Conservation (phyloP, 1,140 invertebrate species). For the Lepidurus couesii region DNA sequence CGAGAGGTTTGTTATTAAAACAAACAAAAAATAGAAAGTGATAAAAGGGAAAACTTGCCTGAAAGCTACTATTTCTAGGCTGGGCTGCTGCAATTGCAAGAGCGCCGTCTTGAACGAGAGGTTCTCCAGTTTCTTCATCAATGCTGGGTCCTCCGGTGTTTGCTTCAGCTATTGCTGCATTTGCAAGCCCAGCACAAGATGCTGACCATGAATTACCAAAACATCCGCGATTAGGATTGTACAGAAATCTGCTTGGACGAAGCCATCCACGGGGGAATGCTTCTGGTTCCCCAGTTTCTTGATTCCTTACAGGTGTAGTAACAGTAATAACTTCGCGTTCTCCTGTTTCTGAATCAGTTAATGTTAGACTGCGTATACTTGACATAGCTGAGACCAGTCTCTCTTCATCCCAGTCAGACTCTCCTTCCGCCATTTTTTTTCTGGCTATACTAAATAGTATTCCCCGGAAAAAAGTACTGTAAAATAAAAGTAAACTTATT, state of each 20-base stretch:
- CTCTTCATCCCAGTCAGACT: constrained; percentile 1
- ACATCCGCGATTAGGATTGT: neutral
- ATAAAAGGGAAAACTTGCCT: neutral
- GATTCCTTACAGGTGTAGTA: neutral
- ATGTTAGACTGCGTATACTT: neutral
- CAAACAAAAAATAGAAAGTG: neutral
- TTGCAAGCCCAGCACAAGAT: neutral
- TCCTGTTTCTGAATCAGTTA: constrained; percentile 14
- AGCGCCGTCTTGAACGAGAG: neutral
- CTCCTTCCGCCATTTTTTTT: neutral
- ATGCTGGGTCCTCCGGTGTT: neutral
- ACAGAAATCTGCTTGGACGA: neutral
- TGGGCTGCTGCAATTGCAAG: neutral
- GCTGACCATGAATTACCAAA: neutral
- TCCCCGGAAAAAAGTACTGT: too few relatives aligned
- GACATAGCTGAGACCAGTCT: neutral
- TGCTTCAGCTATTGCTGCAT: neutral
- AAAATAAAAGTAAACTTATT: too few relatives aligned
- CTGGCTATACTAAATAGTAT: neutral
- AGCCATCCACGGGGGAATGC: neutral
- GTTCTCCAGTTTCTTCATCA: constrained; percentile 6
- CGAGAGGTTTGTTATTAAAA: too few relatives aligned
- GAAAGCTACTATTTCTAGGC: neutral
- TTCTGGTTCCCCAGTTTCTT: constrained; percentile 3
- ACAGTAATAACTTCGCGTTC: neutral